A percentile compares a stretch with the other conserved stretches of the same genome.
Conservation (phyloP, 2,797 vertebrate species). For the Phoxinus dragarum region DNA sequence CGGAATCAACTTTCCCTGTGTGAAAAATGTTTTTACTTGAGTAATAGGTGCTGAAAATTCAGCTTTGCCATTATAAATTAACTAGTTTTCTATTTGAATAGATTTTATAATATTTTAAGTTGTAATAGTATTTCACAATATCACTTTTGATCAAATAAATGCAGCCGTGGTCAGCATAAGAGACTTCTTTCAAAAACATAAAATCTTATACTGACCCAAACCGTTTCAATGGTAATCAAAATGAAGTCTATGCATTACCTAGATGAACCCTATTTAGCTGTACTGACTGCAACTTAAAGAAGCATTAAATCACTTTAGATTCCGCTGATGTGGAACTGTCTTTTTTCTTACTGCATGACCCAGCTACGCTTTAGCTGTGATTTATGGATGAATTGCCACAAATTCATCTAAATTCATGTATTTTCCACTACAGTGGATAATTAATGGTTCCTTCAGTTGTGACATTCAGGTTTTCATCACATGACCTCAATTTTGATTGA, state of each 20-base stretch:
- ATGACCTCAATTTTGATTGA: neutral
- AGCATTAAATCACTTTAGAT: neutral
- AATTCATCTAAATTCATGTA: neutral
- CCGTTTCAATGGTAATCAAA: neutral
- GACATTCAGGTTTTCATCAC: neutral
- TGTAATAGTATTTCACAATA: neutral
- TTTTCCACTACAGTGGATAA: neutral
- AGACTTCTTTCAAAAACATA: neutral
- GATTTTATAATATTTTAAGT: too few relatives aligned
- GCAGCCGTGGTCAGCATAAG: neutral
- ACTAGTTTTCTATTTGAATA: too few relatives aligned
- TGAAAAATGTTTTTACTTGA: neutral
- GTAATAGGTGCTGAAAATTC: too few relatives aligned
- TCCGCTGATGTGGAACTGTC: neutral
- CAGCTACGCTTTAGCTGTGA: neutral
- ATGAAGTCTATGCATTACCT: neutral
- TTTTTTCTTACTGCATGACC: slow-evolving; percentile 4
- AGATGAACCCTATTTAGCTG: neutral
- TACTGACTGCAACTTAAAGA: slow-evolving; percentile 3
- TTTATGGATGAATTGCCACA: slow-evolving; percentile 11
- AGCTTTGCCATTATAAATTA: too few relatives aligned
- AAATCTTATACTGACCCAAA: neutral
- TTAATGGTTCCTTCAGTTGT: neutral
- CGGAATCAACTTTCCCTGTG: neutral
- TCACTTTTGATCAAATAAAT: neutral